Evolutionary conservation across 2,113 vertebrate species (phyloP).

Genomic region (Pollachius pollachius): DNA sequence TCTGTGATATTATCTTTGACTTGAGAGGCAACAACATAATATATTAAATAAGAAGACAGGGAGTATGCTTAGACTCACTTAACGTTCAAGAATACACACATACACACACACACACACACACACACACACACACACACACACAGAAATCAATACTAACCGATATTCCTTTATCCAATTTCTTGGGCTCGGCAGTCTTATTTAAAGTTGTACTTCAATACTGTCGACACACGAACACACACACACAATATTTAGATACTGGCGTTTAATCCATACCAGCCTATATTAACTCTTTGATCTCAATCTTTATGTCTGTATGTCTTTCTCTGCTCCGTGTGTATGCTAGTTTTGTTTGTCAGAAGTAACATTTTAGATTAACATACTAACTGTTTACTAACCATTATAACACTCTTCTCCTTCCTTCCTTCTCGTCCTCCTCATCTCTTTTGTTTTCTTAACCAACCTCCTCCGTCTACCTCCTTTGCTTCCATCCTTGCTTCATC

Average conservation of each 20-base stretch:
- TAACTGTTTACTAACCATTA: background rate
- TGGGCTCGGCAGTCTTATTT: background rate
- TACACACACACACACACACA: conserved; percentile 2
- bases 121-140: conserved; percentile 7
- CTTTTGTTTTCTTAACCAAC: background rate
- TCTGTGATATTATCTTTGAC: conserved; percentile 46
- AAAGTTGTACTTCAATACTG: background rate
- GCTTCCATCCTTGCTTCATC: conserved; percentile 6
- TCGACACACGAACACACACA: background rate
- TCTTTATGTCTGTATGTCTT: background rate
- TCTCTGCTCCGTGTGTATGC: conserved; percentile 8
- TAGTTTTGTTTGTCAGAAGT: too few relatives aligned
- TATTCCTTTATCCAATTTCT: conserved; percentile 6
- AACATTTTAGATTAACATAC: too few relatives aligned
- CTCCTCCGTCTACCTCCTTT: background rate
- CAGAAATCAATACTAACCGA: conserved; percentile 9
- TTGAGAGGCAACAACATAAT: conserved; percentile 34
- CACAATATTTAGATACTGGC: background rate
- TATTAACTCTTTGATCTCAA: too few relatives aligned
- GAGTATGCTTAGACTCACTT: conserved; percentile 34
- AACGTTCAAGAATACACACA: conserved; percentile 17
- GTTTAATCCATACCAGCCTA: too few relatives aligned
- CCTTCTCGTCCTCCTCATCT: background rate
- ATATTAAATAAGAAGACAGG: conserved; percentile 40
- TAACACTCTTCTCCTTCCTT: background rate